A percentile compares a stretch with the other conserved stretches of the same genome.
Conservation (phyloP, 2,797 vertebrate genomes). For the Lepilemur septentrionalis region DNA sequence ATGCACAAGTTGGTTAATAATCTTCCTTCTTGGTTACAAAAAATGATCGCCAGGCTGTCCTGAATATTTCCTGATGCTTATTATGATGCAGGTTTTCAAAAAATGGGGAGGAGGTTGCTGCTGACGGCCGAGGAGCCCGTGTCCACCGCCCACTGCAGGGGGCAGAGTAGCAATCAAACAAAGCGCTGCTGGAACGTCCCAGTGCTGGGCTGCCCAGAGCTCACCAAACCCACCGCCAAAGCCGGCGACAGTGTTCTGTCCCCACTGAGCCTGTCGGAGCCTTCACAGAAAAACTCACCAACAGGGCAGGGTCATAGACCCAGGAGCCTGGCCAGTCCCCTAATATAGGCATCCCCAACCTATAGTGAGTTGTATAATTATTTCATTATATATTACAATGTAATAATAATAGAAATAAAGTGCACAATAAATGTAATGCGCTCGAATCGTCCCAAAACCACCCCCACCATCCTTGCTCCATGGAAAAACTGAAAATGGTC, state of each 20-base stretch:
- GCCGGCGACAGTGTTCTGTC: not conserved
- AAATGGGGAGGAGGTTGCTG: not conserved
- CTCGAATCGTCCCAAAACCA: no score
- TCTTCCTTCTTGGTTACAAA: slow-evolving; percentile 8
- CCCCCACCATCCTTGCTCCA: no score
- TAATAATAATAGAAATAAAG: no score
- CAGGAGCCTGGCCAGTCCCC: not conserved
- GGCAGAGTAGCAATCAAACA: not conserved
- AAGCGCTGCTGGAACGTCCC: not conserved
- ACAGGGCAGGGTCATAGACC: not conserved
- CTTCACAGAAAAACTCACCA: not conserved
- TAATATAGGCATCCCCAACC: no score
- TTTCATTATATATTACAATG: no score
- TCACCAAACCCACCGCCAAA: not conserved
- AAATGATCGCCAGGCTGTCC: not conserved
- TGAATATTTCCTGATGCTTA: not conserved
- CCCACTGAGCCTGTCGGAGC: not conserved
- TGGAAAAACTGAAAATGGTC: no score
- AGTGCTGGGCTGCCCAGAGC: not conserved
- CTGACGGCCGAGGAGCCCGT: not conserved
- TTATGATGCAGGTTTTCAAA: not conserved
- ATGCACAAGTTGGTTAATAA: not conserved
- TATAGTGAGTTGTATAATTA: no score
- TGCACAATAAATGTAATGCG: no score
- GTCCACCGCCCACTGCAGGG: not conserved